Evolutionary conservation across 1,140 invertebrate species (phyloP).

Genomic region (Drosophila fuyamai): DNA sequence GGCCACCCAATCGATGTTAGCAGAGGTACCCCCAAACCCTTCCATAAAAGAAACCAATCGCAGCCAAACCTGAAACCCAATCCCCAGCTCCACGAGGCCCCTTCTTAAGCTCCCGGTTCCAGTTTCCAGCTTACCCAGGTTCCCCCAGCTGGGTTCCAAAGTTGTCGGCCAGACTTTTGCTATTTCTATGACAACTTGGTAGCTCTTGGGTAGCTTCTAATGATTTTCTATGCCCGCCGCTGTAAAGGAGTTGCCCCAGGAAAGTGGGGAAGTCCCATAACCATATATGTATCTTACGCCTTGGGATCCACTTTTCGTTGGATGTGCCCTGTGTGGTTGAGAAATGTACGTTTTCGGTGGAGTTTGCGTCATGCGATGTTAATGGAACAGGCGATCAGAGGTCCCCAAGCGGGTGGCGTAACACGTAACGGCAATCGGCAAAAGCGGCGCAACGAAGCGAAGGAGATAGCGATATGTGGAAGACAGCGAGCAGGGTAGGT

Average conservation of each 20-base stretch:
- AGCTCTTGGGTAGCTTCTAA: slow-evolving; percentile 74
- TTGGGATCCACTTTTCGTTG: slow-evolving; percentile 22
- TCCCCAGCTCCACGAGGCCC: slow-evolving; percentile 14
- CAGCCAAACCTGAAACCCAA: slow-evolving; percentile 34
- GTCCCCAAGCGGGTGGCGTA: slow-evolving; percentile 18
- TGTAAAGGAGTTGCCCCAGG: slow-evolving; percentile 36
- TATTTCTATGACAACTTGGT: slow-evolving; percentile 83
- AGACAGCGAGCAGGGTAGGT: slow-evolving; percentile 39
- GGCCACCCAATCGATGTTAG: slow-evolving; percentile 44
- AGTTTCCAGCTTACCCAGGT: slow-evolving; percentile 5
- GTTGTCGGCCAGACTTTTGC: slow-evolving; percentile 63
- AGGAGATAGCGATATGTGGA: slow-evolving; percentile 38
- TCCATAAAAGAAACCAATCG: slow-evolving; percentile 8
- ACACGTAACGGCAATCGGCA: slow-evolving; percentile 71
- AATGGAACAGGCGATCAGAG: slow-evolving; percentile 75
- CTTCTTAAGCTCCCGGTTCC: slow-evolving; percentile 21
- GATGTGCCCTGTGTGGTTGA: slow-evolving; percentile 22
- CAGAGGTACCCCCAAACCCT: neutral
- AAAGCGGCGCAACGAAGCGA: slow-evolving; percentile 39
- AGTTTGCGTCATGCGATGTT: slow-evolving; percentile 83
- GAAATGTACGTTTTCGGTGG: slow-evolving; percentile 76
- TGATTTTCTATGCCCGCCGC: slow-evolving; percentile 73
- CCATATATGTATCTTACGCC: neutral
- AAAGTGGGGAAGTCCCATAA: slow-evolving; percentile 17
- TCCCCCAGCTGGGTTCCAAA: slow-evolving; percentile 22